Evolutionary conservation across 2,888 invertebrate genomes (phyloP), one percentile per base, ranked within the genome.

Genomic region (Tubulanus polymorphus): DNA sequence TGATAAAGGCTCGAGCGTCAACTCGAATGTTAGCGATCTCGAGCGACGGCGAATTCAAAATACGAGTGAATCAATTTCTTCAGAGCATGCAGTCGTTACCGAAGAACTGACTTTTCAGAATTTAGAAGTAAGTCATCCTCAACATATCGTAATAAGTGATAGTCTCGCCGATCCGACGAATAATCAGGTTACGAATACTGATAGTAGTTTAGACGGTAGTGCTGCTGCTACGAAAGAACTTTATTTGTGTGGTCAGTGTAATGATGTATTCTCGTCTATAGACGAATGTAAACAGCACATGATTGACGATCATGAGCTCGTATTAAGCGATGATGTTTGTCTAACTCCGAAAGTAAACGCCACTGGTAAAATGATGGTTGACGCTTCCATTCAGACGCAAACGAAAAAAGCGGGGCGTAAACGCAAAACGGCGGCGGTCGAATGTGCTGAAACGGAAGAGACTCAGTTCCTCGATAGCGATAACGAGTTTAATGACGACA

Each of bases 181-280:
- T 15, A 15, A 5, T 41, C 20, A 41, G 15, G 41, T 41, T 18
- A 23, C 41, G 6, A 18, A 41, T 20, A 23, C 41, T 41, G 15
- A 18, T 5, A 3, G 41, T 15, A 20, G 20, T 23, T 23, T 41
- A 8, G 41, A 41, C 6, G 41, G 23, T 5, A 23, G 20, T 15
- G 41, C 10, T 32, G 35, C 18, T 15, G 15, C 41, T 20, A n/a
- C 48, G 12, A 67, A 65, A 54, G 73, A 75, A 49, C 60, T 76
- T 47, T 76, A 74, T 57, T 63, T 78, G 2, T 79, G 79, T 68
- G 78, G 78, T 2, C 72, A 73, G 52, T 79, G 79, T 56, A 73
- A 69, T 54, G 61, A 70, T 29, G 76, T 74, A 1, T 79, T 78
- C 60, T 62, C 62, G 35, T 68, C 63, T 25, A 71, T 79, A 20